Evolutionary conservation across 2,888 invertebrate species (phyloP).

Genomic region (Trilocha varians): DNA sequence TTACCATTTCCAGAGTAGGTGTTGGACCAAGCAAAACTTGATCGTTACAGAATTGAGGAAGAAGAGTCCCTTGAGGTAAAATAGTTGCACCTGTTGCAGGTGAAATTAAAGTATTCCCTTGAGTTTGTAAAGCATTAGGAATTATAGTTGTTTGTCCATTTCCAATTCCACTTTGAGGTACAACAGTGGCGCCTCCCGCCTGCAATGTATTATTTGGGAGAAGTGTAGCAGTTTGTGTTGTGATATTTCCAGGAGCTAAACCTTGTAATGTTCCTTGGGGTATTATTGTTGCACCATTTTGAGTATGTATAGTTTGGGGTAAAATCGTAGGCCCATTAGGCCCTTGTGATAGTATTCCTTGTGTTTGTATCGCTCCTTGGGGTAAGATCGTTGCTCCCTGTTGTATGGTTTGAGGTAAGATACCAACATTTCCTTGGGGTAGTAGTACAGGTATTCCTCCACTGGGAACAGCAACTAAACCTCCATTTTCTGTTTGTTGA

Average conservation of each 20-base stretch:
- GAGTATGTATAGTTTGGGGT: conserved; percentile 72
- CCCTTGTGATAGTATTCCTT: conserved; percentile 66
- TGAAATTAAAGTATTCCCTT: conserved; percentile 69
- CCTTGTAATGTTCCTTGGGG: conserved; percentile 72
- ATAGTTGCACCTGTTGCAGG: conserved; percentile 73
- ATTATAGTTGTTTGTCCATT: conserved; percentile 67
- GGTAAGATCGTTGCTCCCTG: conserved; percentile 74
- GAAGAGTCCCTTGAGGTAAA: conserved; percentile 72
- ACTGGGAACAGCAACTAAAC: conserved; percentile 74
- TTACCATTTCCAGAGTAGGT: conserved; percentile 77
- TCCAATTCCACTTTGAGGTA: conserved; percentile 62
- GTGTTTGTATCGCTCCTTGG: conserved; percentile 69
- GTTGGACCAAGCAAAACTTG: conserved; percentile 76
- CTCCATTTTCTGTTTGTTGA: conserved; percentile 75
- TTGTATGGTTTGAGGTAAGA: conserved; percentile 64
- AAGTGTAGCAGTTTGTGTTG: conserved; percentile 54
- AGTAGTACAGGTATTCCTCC: conserved; percentile 71
- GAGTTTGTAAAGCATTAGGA: conserved; percentile 63
- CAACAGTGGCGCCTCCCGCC: conserved; percentile 53
- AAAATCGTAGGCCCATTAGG: conserved; percentile 75
- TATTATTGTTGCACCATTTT: conserved; percentile 76
- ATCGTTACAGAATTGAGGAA: conserved; percentile 72
- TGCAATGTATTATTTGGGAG: conserved; percentile 55
- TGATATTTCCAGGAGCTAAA: conserved; percentile 46
- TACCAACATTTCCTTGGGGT: conserved; percentile 68